These are phyloP conservation scores for Ranitomeya imitator DNA, from an alignment of 2,113 vertebrate genomes.

Conservation along the genomic window DNA sequence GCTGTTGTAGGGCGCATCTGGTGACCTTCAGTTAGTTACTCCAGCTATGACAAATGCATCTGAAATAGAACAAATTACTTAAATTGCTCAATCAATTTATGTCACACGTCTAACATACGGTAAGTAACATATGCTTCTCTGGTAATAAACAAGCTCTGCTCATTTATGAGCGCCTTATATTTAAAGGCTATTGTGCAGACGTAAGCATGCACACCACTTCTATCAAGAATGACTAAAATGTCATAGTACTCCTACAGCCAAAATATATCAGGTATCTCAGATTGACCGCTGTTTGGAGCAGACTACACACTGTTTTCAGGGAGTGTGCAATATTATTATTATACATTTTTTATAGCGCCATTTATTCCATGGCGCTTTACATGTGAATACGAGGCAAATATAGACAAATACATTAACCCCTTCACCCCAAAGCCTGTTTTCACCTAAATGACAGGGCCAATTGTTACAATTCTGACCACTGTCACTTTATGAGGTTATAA, in stretches of 20 bases:
- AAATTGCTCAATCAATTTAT: not conserved
- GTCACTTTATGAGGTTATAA: too few species aligned
- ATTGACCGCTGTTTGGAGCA: too few species aligned
- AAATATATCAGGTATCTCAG: too few species aligned
- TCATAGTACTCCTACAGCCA: not conserved
- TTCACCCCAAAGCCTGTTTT: too few species aligned
- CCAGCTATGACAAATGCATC: not conserved
- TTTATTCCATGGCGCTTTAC: too few species aligned
- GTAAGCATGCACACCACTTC: not conserved
- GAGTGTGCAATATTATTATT: too few species aligned
- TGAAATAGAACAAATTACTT: not conserved
- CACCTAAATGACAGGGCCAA: too few species aligned
- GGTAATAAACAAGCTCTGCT: not conserved
- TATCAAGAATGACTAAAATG: not conserved
- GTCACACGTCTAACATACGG: not conserved
- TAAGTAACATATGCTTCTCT: not conserved
- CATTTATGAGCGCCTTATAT: not conserved
- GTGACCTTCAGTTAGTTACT: slow-evolving; percentile 9
- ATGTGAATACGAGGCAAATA: too few species aligned
- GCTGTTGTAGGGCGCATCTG: not conserved
- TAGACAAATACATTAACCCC: too few species aligned
- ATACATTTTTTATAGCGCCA: too few species aligned
- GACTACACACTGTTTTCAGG: too few species aligned
- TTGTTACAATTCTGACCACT: too few species aligned
- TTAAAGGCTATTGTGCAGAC: not conserved